Conservation (phyloP, 2,113 vertebrate genomes). For the Nerophis lumbriciformis region DNA sequence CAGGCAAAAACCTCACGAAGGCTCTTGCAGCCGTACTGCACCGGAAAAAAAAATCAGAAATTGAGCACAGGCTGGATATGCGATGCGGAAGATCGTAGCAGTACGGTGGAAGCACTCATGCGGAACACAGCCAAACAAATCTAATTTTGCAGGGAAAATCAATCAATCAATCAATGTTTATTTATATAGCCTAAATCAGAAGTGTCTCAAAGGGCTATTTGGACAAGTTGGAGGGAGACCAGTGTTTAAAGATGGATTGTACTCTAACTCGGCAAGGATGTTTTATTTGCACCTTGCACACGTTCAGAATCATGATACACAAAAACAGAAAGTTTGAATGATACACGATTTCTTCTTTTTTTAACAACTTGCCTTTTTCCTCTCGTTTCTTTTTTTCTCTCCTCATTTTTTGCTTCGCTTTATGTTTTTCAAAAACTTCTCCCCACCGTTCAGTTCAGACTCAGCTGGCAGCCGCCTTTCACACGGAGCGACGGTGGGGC, state of each 20-base stretch:
- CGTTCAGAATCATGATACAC: slow-evolving; percentile 48
- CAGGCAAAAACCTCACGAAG: slow-evolving; percentile 57
- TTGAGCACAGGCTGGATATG: slow-evolving; percentile 53
- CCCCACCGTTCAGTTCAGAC: slow-evolving; percentile 47
- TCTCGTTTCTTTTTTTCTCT: slow-evolving; percentile 9
- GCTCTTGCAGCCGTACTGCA: slow-evolving; percentile 57
- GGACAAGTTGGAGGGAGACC: no score
- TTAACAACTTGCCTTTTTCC: slow-evolving; percentile 50
- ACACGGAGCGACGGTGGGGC: slow-evolving; percentile 27
- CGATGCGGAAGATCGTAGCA: slow-evolving; percentile 21
- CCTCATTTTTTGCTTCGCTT: slow-evolving; percentile 31
- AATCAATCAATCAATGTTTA: no score
- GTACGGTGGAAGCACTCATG: neutral
- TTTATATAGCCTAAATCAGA: no score
- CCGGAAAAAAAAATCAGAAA: slow-evolving; percentile 58
- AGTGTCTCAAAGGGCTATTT: no score
- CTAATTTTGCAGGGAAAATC: no score
- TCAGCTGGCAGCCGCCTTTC: slow-evolving; percentile 49
- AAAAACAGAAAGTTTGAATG: slow-evolving; percentile 53
- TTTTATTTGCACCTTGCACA: slow-evolving; percentile 32
- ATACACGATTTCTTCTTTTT: slow-evolving; percentile 46
- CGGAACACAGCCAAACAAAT: neutral
- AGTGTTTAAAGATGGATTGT: no score
- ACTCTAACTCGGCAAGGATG: slow-evolving; percentile 12
- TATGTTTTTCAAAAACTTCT: slow-evolving; percentile 45